These are phyloP conservation scores for Tanytarsus gracilentus DNA, from an alignment of 2,888 invertebrate species.

Conservation along the genomic window DNA sequence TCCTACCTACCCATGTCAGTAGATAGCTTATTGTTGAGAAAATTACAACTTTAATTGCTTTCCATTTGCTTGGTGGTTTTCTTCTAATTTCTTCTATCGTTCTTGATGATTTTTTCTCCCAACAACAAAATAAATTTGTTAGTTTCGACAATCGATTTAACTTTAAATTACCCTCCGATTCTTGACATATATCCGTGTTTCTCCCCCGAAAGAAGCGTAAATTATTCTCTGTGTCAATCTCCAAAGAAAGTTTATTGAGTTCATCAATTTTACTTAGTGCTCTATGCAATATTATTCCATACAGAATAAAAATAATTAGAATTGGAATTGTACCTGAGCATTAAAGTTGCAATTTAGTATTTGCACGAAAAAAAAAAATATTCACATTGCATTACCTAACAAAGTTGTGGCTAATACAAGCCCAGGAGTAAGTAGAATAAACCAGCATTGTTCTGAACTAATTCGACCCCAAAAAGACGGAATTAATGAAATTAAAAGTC, in stretches of 20 bases:
- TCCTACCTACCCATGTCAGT: conserved; percentile 47
- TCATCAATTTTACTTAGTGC: conserved; percentile 50
- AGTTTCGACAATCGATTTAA: neutral
- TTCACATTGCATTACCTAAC: no score
- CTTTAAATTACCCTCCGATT: neutral
- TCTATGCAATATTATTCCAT: conserved; percentile 50
- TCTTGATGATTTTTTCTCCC: conserved; percentile 28
- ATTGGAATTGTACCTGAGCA: conserved; percentile 50
- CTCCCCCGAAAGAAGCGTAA: conserved; percentile 34
- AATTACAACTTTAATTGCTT: conserved; percentile 53
- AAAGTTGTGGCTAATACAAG: conserved; percentile 49
- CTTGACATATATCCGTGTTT: conserved; percentile 9
- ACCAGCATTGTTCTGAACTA: conserved; percentile 50
- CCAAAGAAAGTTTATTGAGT: conserved; percentile 40
- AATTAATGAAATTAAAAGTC: conserved; percentile 53
- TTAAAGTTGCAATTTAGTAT: no score
- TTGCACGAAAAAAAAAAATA: no score
- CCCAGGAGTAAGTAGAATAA: conserved; percentile 47
- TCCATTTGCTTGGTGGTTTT: conserved; percentile 48
- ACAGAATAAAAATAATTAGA: conserved; percentile 44
- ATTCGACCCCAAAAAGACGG: conserved; percentile 46
- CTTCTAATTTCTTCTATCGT: conserved; percentile 14
- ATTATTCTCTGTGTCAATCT: conserved; percentile 33
- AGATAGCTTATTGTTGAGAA: conserved; percentile 53
- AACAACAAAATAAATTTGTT: conserved; percentile 3